Conservation (phyloP, 2,797 vertebrate species). For the Hybognathus amarus region DNA sequence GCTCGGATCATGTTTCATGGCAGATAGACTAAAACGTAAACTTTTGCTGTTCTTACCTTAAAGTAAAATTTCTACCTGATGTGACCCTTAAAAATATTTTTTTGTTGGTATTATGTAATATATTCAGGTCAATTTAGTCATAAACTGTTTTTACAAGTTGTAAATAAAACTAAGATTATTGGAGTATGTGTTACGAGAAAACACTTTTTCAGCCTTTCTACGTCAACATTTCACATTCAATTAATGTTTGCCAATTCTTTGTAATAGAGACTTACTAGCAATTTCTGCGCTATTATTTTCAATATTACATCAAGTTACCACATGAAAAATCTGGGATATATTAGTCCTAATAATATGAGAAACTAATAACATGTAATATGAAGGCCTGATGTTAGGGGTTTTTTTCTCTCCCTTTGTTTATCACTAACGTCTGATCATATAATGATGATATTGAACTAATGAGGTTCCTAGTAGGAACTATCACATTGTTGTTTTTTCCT, state of each 20-base stretch:
- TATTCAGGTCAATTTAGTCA: background rate
- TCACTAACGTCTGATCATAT: background rate
- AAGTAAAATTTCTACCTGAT: background rate
- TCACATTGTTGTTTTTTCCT: conserved; percentile 2
- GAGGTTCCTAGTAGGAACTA: conserved; percentile 21
- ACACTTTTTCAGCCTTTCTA: background rate
- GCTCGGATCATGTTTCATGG: background rate
- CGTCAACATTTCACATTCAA: background rate
- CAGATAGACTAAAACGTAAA: background rate
- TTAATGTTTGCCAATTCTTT: background rate
- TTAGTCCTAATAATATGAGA: background rate
- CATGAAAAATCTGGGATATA: background rate
- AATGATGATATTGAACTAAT: background rate
- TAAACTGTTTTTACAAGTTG: background rate
- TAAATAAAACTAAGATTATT: background rate
- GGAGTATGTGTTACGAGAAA: background rate
- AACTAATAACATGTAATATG: background rate
- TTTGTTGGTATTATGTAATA: background rate
- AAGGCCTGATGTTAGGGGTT: background rate
- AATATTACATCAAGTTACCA: too few relatives aligned
- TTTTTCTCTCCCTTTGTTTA: background rate
- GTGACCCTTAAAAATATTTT: background rate
- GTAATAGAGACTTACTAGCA: background rate
- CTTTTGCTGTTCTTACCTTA: background rate
- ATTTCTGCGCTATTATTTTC: background rate